phyloP scores from a whole-genome alignment of 2,888 invertebrate species.

The Ormia ochracea region DNA sequence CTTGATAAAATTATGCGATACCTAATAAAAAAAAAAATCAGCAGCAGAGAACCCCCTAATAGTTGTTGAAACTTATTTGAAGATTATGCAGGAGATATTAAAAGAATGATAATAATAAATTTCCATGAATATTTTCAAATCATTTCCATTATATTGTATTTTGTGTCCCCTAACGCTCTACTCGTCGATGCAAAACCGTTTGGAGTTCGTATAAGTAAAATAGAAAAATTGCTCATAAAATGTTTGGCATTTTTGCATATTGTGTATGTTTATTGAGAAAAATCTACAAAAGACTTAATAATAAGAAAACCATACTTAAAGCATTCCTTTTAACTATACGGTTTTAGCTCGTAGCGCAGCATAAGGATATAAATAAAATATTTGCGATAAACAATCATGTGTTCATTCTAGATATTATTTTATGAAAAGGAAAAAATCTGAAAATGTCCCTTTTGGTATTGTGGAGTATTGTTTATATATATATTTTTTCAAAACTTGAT shows the following conservation, averaged over 20 bases:
- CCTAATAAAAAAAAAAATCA: background rate
- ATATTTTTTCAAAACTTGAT: background rate
- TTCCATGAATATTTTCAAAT: slow-evolving; percentile 10
- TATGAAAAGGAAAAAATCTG: background rate
- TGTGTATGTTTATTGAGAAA: slow-evolving; percentile 41
- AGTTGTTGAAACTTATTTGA: slow-evolving; percentile 51
- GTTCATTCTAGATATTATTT: slow-evolving; percentile 41
- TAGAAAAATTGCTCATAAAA: background rate
- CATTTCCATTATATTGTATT: background rate
- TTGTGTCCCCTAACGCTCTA: background rate
- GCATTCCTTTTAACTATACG: background rate
- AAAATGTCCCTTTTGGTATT: slow-evolving; percentile 54
- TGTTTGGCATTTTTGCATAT: slow-evolving; percentile 59
- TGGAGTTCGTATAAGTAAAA: background rate
- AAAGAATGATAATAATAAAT: slow-evolving; percentile 32
- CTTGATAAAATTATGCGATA: background rate
- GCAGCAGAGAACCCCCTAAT: too few species aligned
- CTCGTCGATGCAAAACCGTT: background rate
- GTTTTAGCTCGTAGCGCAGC: slow-evolving; percentile 6
- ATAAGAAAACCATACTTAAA: slow-evolving; percentile 18
- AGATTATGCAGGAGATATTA: slow-evolving; percentile 49
- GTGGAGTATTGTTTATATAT: background rate
- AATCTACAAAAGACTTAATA: slow-evolving; percentile 1
- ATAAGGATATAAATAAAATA: slow-evolving; percentile 34
- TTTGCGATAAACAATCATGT: slow-evolving; percentile 52